phyloP scores from a whole-genome alignment of 35 echinoderm and acorn worm genomes.

The Amphiura filiformis region DNA sequence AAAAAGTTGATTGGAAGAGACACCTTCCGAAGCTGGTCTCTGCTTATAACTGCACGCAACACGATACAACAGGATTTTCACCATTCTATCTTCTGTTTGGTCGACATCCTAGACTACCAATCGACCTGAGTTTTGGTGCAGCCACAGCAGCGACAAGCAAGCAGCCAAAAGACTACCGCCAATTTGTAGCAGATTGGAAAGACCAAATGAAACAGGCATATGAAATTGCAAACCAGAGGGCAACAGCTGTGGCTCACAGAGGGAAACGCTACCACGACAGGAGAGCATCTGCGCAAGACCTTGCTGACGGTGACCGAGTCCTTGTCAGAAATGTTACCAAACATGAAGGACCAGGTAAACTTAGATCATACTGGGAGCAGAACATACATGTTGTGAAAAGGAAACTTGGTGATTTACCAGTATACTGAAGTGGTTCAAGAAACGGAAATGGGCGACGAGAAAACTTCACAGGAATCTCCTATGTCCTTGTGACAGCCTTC shows the following conservation, averaged over 20 bases:
- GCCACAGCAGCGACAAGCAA: neutral
- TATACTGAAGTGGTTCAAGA: slow-evolving; percentile 2
- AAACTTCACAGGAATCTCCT: neutral
- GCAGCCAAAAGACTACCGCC: neutral
- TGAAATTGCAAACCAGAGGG: neutral
- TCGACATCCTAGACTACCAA: slow-evolving; percentile 24
- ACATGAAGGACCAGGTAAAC: slow-evolving; percentile 32
- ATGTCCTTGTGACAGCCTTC: too few species aligned
- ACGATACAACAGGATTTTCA: slow-evolving; percentile 12
- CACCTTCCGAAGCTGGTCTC: slow-evolving; percentile 22
- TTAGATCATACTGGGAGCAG: slow-evolving; percentile 35
- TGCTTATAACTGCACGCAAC: slow-evolving; percentile 46
- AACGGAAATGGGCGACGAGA: too few species aligned
- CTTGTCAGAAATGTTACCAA: slow-evolving; percentile 26
- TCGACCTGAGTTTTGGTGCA: slow-evolving; percentile 41
- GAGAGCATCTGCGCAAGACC: too few species aligned
- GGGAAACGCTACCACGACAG: slow-evolving; percentile 28
- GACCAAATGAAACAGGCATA: slow-evolving; percentile 33
- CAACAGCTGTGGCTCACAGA: neutral
- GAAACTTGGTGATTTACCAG: slow-evolving; percentile 21
- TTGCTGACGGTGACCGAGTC: neutral
- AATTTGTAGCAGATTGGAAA: slow-evolving; percentile 39
- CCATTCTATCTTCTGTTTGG: slow-evolving; percentile 44
- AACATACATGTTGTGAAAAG: slow-evolving; percentile 10
- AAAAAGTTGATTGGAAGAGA: neutral